A percentile compares a stretch with the other conserved stretches of the same genome.
phyloP scores from a whole-genome alignment of 1,140 invertebrate species.

The Antheraea mylitta region DNA sequence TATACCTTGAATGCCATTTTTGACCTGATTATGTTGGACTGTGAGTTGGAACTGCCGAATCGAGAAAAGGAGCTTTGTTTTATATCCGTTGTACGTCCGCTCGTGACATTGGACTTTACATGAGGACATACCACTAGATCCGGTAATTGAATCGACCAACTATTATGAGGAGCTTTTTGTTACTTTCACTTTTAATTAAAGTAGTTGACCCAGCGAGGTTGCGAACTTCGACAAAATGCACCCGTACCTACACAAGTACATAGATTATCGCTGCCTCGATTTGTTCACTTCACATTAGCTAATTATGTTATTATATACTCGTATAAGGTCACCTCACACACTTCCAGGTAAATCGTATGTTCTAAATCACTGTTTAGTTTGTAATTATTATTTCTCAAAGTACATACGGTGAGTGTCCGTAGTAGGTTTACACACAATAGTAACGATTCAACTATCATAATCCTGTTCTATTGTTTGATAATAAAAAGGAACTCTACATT shows the following conservation, averaged over 20 bases:
- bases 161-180: constrained; percentile 40
- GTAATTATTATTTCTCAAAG: background rate
- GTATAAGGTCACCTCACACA: background rate
- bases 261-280: background rate
- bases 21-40: constrained; percentile 30
- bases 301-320: background rate
- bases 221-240: background rate
- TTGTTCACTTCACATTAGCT: background rate
- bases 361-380: background rate
- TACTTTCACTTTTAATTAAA: constrained; percentile 60
- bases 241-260: background rate
- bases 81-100: constrained; percentile 41
- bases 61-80: constrained; percentile 32
- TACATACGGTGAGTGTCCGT: too few species aligned
- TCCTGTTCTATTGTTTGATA: too few species aligned
- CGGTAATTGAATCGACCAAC: constrained; percentile 38
- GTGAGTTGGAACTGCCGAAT: constrained; percentile 36
- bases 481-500: too few species aligned
- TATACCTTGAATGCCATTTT: constrained; percentile 57
- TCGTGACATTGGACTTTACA: constrained; percentile 30
- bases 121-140: constrained; percentile 40
- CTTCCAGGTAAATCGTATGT: background rate
- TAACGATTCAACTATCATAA: too few species aligned
- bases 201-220: background rate
- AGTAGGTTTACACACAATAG: too few species aligned